Percentiles rank a stretch among this genome's conserved stretches.
Evolutionary conservation across 1,140 invertebrate genomes (phyloP).

Genomic region (Brachionus sp.): DNA sequence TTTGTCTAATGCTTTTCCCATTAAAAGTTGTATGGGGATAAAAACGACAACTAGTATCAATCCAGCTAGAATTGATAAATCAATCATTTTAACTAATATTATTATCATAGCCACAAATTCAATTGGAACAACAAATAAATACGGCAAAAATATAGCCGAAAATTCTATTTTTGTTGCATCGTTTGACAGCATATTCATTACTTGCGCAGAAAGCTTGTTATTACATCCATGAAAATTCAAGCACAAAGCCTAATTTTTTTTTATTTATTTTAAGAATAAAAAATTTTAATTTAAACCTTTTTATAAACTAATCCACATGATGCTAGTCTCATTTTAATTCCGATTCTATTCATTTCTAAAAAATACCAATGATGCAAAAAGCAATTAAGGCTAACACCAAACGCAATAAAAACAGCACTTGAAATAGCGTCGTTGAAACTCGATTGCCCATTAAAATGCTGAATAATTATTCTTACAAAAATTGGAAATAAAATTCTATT

Average conservation of each 20-base stretch:
- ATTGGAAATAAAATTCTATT: conserved; percentile 57
- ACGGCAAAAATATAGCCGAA: not conserved
- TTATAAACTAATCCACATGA: conserved; percentile 75
- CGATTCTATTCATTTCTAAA: conserved; percentile 66
- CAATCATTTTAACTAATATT: not conserved
- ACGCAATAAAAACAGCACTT: conserved; percentile 63
- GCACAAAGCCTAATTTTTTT: not conserved
- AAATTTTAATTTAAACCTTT: conserved; percentile 61
- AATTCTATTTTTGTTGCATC: conserved; percentile 40
- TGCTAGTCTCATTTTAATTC: conserved; percentile 74
- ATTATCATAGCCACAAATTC: not conserved
- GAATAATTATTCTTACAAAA: conserved; percentile 54
- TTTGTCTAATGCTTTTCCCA: not conserved
- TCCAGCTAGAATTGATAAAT: not conserved
- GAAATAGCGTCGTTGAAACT: conserved; percentile 50
- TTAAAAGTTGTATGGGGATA: not conserved
- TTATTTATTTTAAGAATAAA: not conserved
- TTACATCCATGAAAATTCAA: not conserved
- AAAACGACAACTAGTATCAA: not conserved
- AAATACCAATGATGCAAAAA: conserved; percentile 74
- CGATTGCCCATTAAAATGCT: conserved; percentile 52
- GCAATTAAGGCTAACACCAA: conserved; percentile 68
- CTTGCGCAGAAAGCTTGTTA: not conserved
- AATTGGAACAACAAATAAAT: not conserved
- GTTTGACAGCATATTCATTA: conserved; percentile 34